Evolutionary conservation across 2,113 vertebrate species (phyloP), one percentile per base, ranked within the genome.

Genomic region (Neodon shergylaensis): DNA sequence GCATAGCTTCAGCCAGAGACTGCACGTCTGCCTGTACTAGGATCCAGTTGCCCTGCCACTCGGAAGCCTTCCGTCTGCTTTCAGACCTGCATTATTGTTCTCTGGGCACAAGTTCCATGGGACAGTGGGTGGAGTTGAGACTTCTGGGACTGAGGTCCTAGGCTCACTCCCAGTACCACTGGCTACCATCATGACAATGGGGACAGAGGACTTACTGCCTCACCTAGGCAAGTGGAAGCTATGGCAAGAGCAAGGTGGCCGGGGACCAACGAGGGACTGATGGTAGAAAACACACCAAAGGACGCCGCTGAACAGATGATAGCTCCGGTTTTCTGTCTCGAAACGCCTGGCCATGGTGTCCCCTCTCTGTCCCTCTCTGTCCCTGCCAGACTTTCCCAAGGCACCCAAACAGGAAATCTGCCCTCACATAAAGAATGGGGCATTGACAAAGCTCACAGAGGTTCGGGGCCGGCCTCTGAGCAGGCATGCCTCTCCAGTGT

Each of bases 201-300:
- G n/a, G 61, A 22, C 33, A 65, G 16, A 77, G 49, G 68, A 22
- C 36, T 84, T 24, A 16, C 17, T 33, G 16, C 49, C 42, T 92
- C 28, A 2, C 28, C 28, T 36, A 1, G 3, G 13, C 16, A 7
- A 68, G 6, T n/a, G n/a, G n/a, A n/a, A n/a, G n/a, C n/a, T n/a
- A n/a, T n/a, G 3, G 13, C 16, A 7, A 68, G 6, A 1, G 47
- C 84, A 73, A 39, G 58, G 44, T 7, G 47, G n/a, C 4, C 42
- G 76, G 1, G 1, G 47, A 52, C 76, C 39, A 28, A 39, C 16
- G 65, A 74, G 17, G n/a, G 54, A 52, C 39, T 68, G 44, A 47
- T 33, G 68, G 73, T 68, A 31, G 26, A 47, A 92, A 72, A 70
- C 44, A 22, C 49, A 3, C 31, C 91, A 7, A 63, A 89, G n/a